Evolutionary conservation across 2,888 invertebrate species (phyloP), one percentile per base, ranked within the genome.

Genomic region (Meganola albula): DNA sequence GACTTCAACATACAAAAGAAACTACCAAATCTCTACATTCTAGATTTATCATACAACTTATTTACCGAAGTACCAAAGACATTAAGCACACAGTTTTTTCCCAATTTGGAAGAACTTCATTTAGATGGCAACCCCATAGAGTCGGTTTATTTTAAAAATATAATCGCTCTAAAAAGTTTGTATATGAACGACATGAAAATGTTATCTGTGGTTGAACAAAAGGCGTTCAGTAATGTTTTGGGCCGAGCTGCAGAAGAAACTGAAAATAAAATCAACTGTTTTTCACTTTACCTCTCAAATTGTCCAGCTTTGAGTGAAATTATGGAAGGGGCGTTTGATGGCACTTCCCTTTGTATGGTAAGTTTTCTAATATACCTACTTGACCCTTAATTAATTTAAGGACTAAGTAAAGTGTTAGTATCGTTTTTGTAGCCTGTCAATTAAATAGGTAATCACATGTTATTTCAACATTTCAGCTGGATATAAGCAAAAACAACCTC

Each of bases 401-500:
- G n/a, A n/a, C n/a, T n/a, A n/a, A n/a, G n/a, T n/a, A n/a, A n/a
- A n/a, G n/a, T n/a, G n/a, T n/a, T n/a, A n/a, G n/a, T n/a, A n/a
- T n/a, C n/a, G n/a, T n/a, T n/a, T n/a, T 16, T 16, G 6, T 5
- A 21, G 21, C 6, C 21, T 8, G 9, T 12, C 12, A 10, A 1
- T n/a, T 26, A 6, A 26, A 9, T n/a, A n/a, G n/a, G n/a, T n/a
- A n/a, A n/a, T 2, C 2, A 20, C 12, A 9, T 6, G 8, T 12
- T 11, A 1, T n/a, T 12, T 3, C 12, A 8, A 2, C 0, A 20
- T 53, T 48, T 46, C 68, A 90, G 90, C 51, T 90, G 48, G 88
- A 90, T 56, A 60, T 90, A 41, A 88, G 88, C 58, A 80, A 80
- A 53, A 90, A 90, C 63, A 82, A 78, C 27, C 50, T 90, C 6